Evolutionary conservation across 2,113 vertebrate species (phyloP), one percentile per base, ranked within the genome.

Genomic region (Mungos mungo): DNA sequence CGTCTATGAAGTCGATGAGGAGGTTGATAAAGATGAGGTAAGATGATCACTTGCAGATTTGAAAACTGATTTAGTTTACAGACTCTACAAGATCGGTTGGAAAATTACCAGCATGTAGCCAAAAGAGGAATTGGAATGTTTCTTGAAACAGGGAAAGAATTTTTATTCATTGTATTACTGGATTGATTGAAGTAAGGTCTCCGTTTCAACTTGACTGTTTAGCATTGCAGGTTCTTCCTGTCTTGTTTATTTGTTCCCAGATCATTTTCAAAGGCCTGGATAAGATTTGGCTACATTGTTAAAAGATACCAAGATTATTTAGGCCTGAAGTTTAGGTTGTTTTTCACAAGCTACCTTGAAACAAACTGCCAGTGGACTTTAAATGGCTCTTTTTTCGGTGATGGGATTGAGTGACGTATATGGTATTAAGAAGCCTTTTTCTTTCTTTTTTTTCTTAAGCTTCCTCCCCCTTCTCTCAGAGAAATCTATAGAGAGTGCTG

Each of bases 1-100:
- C 87, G 99, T 99, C 54, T 99, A 99, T 97, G 99, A 99, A 98
- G 99, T 99, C 97, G 99, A 99, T 92, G 99, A 99, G 98, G 99
- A 99, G 86, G 99, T 99, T 7, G 99, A 99, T 98, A 99, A 99
- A 99, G 99, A 99, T 65, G 99, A 99, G 99, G 99, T 99, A 74
- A 99, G 99, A 11, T 71, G 54, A 84, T 95, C 41, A 21, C 63
- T 84, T 54, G 3, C 41, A 10, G 54, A 68, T 74, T 54, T 57
- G 52, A 88, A 71, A 68, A 11, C 52, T 41, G 18, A 77, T 52
- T 87, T 60, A 12, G 35, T 76, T 83, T 57, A 60, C 6, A 50
- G 45, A 12, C 21, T 35, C 81, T 92, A 45, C 11, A 88, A 33
- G 33, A 93, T 86, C 29, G 7, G 16, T 85, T 79, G 57, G 60